Conservation (phyloP, 2,888 invertebrate genomes). For the Macaria notata region DNA sequence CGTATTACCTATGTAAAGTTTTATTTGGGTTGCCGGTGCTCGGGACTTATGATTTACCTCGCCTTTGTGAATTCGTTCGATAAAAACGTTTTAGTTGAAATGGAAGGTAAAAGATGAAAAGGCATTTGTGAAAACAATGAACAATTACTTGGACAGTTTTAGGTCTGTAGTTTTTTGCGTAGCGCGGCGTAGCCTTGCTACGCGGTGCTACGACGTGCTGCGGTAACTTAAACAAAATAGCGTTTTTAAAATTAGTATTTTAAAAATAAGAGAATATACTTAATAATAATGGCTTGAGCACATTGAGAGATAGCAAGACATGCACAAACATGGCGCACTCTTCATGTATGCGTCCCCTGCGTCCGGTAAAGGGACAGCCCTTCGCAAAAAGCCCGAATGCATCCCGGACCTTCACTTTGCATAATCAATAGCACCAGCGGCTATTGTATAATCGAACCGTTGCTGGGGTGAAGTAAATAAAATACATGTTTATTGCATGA, state of each 20-base stretch:
- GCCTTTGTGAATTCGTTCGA: neutral
- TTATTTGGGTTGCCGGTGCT: slow-evolving; percentile 2
- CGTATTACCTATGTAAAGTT: slow-evolving; percentile 5
- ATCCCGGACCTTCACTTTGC: slow-evolving; percentile 66
- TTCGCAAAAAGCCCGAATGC: slow-evolving; percentile 72
- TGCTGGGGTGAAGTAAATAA: slow-evolving; percentile 54
- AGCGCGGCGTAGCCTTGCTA: neutral
- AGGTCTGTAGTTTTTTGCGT: neutral
- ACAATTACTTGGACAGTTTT: neutral
- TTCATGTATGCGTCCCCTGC: slow-evolving; percentile 40
- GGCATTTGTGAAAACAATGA: neutral
- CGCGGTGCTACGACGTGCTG: slow-evolving; percentile 2
- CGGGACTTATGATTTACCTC: neutral
- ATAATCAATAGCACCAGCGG: slow-evolving; percentile 69
- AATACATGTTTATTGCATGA: slow-evolving; percentile 35
- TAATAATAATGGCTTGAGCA: neutral
- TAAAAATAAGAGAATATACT: too few relatives aligned
- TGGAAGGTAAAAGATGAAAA: neutral
- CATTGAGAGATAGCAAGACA: neutral
- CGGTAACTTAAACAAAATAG: neutral
- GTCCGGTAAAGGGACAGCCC: slow-evolving; percentile 44
- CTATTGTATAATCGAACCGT: slow-evolving; percentile 50
- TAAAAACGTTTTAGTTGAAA: neutral
- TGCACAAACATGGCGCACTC: neutral
- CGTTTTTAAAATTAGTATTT: too few relatives aligned